Evolutionary conservation across 2,797 vertebrate species (phyloP).

Genomic region (Anas flavirostris): DNA sequence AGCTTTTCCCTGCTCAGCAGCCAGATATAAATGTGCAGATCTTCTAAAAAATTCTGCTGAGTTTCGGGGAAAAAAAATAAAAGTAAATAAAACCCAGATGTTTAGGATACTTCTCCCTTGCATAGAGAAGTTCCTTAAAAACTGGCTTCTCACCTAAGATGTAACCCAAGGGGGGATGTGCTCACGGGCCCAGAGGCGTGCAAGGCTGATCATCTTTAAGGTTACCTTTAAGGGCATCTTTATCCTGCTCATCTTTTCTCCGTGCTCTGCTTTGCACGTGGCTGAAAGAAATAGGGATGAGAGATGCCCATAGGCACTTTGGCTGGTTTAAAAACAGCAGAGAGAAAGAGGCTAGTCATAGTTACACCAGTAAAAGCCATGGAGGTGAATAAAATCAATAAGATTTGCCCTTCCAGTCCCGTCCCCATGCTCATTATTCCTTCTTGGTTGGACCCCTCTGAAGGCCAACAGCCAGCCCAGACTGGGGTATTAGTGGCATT

Average conservation of each 20-base stretch:
- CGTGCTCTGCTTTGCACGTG: neutral
- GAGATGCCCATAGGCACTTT: neutral
- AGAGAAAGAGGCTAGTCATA: neutral
- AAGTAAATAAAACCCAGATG: neutral
- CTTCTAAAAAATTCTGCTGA: neutral
- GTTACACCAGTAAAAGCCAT: neutral
- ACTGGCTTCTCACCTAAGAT: neutral
- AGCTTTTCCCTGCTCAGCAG: slow-evolving; percentile 2
- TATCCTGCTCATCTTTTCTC: neutral
- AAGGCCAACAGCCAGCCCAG: neutral
- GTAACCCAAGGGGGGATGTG: neutral
- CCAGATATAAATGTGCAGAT: neutral
- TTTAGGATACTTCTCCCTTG: neutral
- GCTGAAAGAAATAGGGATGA: neutral
- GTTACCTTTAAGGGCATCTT: neutral
- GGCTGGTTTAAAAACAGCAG: neutral
- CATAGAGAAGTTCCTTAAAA: neutral
- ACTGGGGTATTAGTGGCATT: neutral
- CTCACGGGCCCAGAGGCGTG: neutral
- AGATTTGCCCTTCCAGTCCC: neutral
- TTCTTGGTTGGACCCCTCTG: neutral
- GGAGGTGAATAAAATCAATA: neutral
- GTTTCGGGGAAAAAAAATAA: neutral
- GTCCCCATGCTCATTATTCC: neutral
- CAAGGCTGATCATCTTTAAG: neutral